phyloP scores from a whole-genome alignment of 2,888 invertebrate species.

The Adelphocoris suturalis region DNA sequence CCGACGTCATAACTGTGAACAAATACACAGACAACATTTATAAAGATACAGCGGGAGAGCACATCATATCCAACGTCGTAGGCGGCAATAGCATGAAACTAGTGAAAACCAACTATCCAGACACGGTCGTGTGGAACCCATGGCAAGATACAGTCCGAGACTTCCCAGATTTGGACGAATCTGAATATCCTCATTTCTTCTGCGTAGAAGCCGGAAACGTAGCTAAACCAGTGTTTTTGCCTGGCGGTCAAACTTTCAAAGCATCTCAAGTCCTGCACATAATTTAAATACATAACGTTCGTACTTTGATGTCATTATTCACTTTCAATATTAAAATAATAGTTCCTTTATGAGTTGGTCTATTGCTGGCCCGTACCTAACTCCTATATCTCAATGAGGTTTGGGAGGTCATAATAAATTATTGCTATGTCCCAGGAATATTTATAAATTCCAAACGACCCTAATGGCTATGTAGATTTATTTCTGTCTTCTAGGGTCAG shows the following conservation, averaged over 20 bases:
- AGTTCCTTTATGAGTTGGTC: too few species aligned
- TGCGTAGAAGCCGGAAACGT: slow-evolving; percentile 61
- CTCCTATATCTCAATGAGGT: too few species aligned
- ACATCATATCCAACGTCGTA: neutral
- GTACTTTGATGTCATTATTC: too few species aligned
- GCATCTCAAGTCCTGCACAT: slow-evolving; percentile 40
- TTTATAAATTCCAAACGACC: too few species aligned
- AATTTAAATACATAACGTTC: neutral
- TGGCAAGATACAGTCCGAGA: slow-evolving; percentile 37
- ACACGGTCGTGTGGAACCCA: slow-evolving; percentile 68
- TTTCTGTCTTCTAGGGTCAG: too few species aligned
- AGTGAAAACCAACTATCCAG: slow-evolving; percentile 45
- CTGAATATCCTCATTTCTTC: slow-evolving; percentile 54
- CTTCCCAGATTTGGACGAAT: slow-evolving; percentile 44
- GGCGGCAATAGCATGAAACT: slow-evolving; percentile 3
- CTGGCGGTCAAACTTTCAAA: slow-evolving; percentile 36
- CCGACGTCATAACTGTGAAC: slow-evolving; percentile 42
- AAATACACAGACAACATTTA: slow-evolving; percentile 58
- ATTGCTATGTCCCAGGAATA: too few species aligned
- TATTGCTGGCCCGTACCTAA: too few species aligned
- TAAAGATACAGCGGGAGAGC: neutral
- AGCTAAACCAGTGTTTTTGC: slow-evolving; percentile 35
- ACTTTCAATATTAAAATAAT: too few species aligned
- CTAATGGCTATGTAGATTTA: too few species aligned
- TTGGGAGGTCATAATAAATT: too few species aligned